Base-by-base conservation (phyloP, 2,113 vertebrate genomes). In the Etheostoma spectabile region DNA sequence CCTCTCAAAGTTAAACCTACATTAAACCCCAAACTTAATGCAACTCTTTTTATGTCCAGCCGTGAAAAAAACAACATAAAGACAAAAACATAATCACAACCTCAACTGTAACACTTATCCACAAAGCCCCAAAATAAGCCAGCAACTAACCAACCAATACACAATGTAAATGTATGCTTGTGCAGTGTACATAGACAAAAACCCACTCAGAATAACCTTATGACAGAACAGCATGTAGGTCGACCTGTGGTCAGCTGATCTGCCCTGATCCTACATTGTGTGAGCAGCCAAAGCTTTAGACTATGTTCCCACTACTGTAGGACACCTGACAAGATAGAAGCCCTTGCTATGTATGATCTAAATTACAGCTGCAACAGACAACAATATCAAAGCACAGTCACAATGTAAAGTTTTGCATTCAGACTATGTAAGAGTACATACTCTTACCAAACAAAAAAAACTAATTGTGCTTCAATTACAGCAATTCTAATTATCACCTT, bases 241-340 rank as follows among this genome's bases (percentile, higher is more conserved):
- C 93, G 92, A 91, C 86, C 79, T 82, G 89, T 90, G 90, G 88
- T 91, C 91, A 92, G 93, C 90, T 92, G 89, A 90, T 86, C 88
- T 80, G 72, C 51, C 35, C 84, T 91, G 90, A 88, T 89, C 91
- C 86, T 67, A 78, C 89, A 84, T 55, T 59, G 63, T 73, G 80
- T 59, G 38, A 84, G 82, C 19, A 8, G 59, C 51, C 56, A 35
- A 33, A 51, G 62, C 46, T 74, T 67, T 45, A 49, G 12, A 79
- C 63, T 61, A 81, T 64, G 80, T 21, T 75, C 42, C 12, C 63
- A 64, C 27, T 16, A 42, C 38, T 11, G 38, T 42, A 57, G 24
- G 53, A 38, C 35, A 38, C 8, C 15, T 33, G 3, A 73, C 30
- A 55, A 42, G 56, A 45, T 16, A 71, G 19, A 64, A 65, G 35